These are phyloP conservation scores for Eclectus roratus DNA, from an alignment of 2,113 vertebrate genomes.

Conservation along the genomic window DNA sequence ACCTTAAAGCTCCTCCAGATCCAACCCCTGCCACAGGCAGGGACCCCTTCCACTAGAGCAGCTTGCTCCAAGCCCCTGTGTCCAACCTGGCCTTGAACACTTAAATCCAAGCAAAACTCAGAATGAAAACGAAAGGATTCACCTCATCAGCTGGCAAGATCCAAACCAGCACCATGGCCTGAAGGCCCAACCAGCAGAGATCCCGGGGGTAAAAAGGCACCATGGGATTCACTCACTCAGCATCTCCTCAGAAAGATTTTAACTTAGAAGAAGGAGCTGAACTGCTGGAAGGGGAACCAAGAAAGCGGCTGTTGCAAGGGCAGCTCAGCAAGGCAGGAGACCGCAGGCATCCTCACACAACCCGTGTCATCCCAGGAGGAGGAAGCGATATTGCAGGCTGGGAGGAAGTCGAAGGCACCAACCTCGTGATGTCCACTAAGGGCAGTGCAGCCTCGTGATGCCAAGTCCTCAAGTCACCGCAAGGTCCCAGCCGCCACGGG, in stretches of 20 bases:
- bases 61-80: background rate
- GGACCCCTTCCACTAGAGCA: background rate
- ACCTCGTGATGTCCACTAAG: background rate
- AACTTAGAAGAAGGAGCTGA: background rate
- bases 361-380: background rate
- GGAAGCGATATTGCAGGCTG: background rate
- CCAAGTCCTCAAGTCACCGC: background rate
- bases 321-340: background rate
- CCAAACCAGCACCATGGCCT: background rate
- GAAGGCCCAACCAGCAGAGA: background rate
- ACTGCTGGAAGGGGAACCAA: background rate
- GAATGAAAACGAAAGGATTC: background rate
- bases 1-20: fast-evolving
- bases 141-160: background rate
- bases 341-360: background rate
- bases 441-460: background rate
- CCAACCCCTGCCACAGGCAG: background rate
- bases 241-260: background rate
- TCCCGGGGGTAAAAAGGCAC: background rate
- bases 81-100: background rate
- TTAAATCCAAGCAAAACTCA: background rate
- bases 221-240: background rate
- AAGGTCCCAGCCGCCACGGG: background rate
- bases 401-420: background rate
- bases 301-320: background rate